Conservation (phyloP, 2,888 invertebrate species). For the Eustalomyia histrio region DNA sequence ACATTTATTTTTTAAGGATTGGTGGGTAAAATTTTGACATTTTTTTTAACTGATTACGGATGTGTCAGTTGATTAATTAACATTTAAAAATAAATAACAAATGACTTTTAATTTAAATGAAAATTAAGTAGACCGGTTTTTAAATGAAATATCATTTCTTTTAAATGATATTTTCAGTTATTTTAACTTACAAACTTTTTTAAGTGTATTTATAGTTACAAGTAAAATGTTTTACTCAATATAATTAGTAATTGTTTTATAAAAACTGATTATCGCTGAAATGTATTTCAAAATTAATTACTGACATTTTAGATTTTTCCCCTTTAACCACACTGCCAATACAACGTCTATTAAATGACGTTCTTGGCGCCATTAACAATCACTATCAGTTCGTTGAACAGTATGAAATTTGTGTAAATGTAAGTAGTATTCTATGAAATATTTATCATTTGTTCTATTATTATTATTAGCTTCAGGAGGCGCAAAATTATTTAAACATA, state of each 20-base stretch:
- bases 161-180: no score
- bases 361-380: conserved; percentile 53
- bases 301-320: conserved; percentile 35
- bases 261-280: conserved; percentile 34
- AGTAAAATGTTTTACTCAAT: conserved; percentile 29
- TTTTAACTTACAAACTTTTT: no score
- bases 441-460: conserved; percentile 38
- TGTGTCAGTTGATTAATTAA: no score
- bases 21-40: no score
- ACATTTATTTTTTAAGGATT: no score
- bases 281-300: conserved; percentile 41
- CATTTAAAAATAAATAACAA: no score
- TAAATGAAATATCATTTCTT: no score
- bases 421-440: conserved; percentile 15
- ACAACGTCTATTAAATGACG: conserved; percentile 10
- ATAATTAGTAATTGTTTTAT: conserved; percentile 46
- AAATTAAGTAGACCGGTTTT: no score
- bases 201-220: conserved; percentile 32
- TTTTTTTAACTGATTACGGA: no score
- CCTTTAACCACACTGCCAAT: conserved; percentile 34
- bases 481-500: no score
- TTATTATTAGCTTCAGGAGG: no score
- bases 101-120: no score
- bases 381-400: conserved; percentile 52
- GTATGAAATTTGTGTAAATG: conserved; percentile 29